Evolutionary conservation across 2,113 vertebrate species (phyloP).

Genomic region (Syngnathus scovelli): DNA sequence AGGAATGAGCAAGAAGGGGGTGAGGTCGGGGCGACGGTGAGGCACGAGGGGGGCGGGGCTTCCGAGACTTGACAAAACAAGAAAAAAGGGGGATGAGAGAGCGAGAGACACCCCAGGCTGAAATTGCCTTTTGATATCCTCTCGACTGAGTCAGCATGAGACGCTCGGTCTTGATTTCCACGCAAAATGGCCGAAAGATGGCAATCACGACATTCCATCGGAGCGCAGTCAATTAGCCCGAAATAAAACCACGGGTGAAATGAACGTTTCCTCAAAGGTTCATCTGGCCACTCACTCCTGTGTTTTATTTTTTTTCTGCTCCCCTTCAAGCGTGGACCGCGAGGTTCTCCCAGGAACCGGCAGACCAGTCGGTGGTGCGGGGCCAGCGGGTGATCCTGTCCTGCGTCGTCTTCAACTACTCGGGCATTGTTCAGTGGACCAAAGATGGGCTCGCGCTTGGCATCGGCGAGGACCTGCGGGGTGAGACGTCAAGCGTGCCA

Average conservation of each 20-base stretch:
- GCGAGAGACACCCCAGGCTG: conserved; percentile 39
- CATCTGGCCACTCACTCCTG: conserved; percentile 10
- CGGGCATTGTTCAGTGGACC: conserved; percentile 95
- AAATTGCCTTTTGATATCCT: conserved; percentile 49
- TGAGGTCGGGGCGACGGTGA: conserved; percentile 2
- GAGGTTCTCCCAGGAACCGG: conserved; percentile 89
- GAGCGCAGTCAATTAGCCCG: not conserved
- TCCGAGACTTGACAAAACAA: conserved; percentile 37
- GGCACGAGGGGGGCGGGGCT: conserved; percentile 21
- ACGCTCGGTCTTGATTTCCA: conserved; percentile 23
- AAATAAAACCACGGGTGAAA: not conserved
- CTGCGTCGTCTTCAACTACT: conserved; percentile 93
- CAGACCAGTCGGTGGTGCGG: conserved; percentile 89
- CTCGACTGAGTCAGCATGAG: conserved; percentile 45
- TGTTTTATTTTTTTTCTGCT: not conserved
- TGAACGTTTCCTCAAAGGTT: not conserved
- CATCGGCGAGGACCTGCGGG: conserved; percentile 86
- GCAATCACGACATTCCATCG: conserved; percentile 20
- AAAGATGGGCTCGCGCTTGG: conserved; percentile 93
- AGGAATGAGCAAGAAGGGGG: conserved; percentile 53
- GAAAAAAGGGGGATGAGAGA: conserved; percentile 36
- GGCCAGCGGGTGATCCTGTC: conserved; percentile 84
- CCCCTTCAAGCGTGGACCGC: conserved; percentile 68
- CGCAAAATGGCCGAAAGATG: conserved; percentile 28
- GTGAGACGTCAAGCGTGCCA: conserved; percentile 66